These are phyloP conservation scores for Campoletis sonorensis DNA, from an alignment of 1,140 invertebrate genomes.

Conservation along the genomic window DNA sequence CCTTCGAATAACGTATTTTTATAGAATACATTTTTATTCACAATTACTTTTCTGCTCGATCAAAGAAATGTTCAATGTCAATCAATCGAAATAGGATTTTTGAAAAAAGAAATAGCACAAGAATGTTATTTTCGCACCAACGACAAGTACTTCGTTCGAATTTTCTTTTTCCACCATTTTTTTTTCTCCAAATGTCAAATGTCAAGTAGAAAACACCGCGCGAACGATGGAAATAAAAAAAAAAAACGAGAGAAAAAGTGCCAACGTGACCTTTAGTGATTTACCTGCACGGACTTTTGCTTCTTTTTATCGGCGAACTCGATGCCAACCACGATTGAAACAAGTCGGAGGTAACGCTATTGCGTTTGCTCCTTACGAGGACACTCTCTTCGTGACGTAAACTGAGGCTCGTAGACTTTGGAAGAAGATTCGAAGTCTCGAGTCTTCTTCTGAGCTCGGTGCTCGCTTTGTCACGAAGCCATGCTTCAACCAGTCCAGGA, in stretches of 20 bases:
- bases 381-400: constrained; percentile 74
- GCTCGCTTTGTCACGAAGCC: constrained; percentile 84
- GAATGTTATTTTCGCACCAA: background rate
- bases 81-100: too few relatives aligned
- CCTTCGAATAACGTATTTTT: too few relatives aligned
- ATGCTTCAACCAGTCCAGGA: constrained; percentile 80
- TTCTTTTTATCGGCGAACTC: constrained; percentile 80
- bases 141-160: background rate
- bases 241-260: background rate
- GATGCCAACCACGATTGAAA: constrained; percentile 89
- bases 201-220: background rate
- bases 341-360: constrained; percentile 89
- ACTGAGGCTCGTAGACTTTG: constrained; percentile 73
- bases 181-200: constrained; percentile 13
- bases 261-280: constrained; percentile 39
- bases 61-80: too few relatives aligned
- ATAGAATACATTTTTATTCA: too few relatives aligned
- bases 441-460: constrained; percentile 79
- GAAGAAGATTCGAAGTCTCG: constrained; percentile 66
- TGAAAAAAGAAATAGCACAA: constrained; percentile 52
- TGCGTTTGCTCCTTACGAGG: constrained; percentile 74
- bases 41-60: too few relatives aligned
- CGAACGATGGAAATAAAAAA: background rate
- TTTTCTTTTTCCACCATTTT: background rate
- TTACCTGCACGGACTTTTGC: constrained; percentile 80